A percentile compares a stretch with the other conserved stretches of the same genome.
phyloP scores from a whole-genome alignment of 1,140 invertebrate species.

The Pomphorhynchus laevis region DNA sequence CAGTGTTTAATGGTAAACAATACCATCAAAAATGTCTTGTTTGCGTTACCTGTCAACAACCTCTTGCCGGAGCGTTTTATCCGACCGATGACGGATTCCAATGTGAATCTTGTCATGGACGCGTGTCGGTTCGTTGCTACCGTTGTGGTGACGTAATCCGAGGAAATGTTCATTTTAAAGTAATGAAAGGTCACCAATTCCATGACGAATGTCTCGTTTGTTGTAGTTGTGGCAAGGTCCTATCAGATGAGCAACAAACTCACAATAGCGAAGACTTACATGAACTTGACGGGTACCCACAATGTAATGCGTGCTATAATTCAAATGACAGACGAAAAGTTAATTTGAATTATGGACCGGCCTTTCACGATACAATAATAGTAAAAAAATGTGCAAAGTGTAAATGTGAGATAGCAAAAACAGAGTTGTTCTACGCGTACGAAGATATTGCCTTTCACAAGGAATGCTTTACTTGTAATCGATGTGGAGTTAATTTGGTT shows the following conservation, averaged over 20 bases:
- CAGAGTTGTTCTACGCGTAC: neutral
- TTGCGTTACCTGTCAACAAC: neutral
- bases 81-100: neutral
- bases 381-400: neutral
- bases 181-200: neutral
- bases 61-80: neutral
- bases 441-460: neutral
- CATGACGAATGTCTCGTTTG: neutral
- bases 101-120: neutral
- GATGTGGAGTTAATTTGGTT: neutral
- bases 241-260: too few relatives aligned
- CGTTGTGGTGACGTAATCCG: neutral
- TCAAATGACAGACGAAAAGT: neutral
- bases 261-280: neutral
- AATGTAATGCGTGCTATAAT: neutral
- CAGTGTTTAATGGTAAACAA: neutral
- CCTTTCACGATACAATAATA: neutral
- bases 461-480: neutral
- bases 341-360: neutral
- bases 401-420: neutral
- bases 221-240: neutral
- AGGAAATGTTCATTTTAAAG: neutral
- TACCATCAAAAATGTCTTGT: neutral
- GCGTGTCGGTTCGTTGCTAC: neutral
- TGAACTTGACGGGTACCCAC: neutral